A percentile compares a stretch with the other conserved stretches of the same genome.
These are phyloP conservation scores for Paracanthobrama guichenoti DNA, from an alignment of 2,113 vertebrate species.

Conservation along the genomic window DNA sequence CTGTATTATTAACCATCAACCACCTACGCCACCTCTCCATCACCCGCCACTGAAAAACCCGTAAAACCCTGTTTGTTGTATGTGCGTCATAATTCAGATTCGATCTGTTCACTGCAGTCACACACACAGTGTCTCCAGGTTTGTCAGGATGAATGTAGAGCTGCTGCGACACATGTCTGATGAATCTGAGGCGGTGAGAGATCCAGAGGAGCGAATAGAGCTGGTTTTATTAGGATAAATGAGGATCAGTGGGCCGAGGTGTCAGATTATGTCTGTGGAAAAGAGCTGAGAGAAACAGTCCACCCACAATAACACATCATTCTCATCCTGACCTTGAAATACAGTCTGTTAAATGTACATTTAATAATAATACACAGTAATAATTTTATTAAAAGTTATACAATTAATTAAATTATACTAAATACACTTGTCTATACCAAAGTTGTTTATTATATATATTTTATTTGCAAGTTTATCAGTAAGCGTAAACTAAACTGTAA, in stretches of 20 bases:
- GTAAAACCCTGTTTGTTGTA: background rate
- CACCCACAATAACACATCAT: too few relatives aligned
- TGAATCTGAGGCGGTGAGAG: background rate
- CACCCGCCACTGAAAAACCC: too few relatives aligned
- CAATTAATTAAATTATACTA: too few relatives aligned
- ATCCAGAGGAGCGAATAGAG: background rate
- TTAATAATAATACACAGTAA: background rate
- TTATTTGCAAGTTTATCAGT: too few relatives aligned
- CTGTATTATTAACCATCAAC: too few relatives aligned
- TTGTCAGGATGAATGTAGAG: slow-evolving; percentile 26
- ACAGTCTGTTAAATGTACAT: background rate
- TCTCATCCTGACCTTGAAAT: background rate
- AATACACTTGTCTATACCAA: too few relatives aligned
- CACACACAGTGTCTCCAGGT: background rate
- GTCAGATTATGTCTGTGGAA: slow-evolving; percentile 28
- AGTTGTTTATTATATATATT: too few relatives aligned
- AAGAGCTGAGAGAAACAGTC: background rate
- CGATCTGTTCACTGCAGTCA: background rate
- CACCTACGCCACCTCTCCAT: too few relatives aligned
- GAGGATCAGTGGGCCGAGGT: background rate
- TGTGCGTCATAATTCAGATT: background rate
- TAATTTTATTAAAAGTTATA: too few relatives aligned
- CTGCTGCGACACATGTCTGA: background rate
- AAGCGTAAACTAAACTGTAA: too few relatives aligned
- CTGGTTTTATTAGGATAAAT: slow-evolving; percentile 16